Percentiles rank a stretch among this genome's conserved stretches.
These are phyloP conservation scores for Chymomyza procnemis DNA, from an alignment of 2,888 invertebrate species.

Conservation along the genomic window DNA sequence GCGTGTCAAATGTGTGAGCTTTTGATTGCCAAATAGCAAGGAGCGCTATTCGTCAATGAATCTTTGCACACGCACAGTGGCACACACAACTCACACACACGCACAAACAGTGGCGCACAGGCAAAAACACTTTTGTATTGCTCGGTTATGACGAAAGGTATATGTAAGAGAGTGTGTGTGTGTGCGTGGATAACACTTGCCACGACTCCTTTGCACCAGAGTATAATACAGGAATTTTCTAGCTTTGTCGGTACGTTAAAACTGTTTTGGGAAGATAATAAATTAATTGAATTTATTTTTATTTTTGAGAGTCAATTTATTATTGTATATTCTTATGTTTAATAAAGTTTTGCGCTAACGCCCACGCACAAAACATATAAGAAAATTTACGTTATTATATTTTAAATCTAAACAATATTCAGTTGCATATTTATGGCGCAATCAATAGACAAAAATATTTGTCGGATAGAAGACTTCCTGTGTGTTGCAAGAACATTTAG, in stretches of 20 bases:
- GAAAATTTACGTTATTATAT: background rate
- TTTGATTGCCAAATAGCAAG: constrained; percentile 29
- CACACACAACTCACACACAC: constrained; percentile 37
- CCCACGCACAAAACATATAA: constrained; percentile 13
- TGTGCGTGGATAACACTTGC: constrained; percentile 61
- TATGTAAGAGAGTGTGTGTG: constrained; percentile 39
- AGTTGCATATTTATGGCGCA: constrained; percentile 36
- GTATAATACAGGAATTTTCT: constrained; percentile 54
- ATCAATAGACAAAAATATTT: constrained; percentile 8
- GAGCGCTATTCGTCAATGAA: constrained; percentile 60
- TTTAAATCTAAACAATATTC: constrained; percentile 8
- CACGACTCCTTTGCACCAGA: constrained; percentile 60
- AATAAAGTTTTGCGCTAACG: background rate
- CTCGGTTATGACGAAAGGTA: constrained; percentile 1
- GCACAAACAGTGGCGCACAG: constrained; percentile 30
- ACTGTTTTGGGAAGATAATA: constrained; percentile 33
- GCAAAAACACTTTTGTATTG: background rate
- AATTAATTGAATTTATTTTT: background rate
- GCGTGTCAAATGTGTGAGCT: constrained; percentile 22
- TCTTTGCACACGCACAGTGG: constrained; percentile 33
- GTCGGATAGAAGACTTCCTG: background rate
- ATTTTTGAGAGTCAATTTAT: too few relatives aligned
- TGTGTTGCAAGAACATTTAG: constrained; percentile 17
- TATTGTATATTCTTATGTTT: too few relatives aligned
- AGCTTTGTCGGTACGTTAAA: constrained; percentile 44